A percentile compares a stretch with the other conserved stretches of the same genome.
These are phyloP conservation scores for Drosophila watanabei DNA, from an alignment of 1,140 invertebrate genomes.

Conservation along the genomic window DNA sequence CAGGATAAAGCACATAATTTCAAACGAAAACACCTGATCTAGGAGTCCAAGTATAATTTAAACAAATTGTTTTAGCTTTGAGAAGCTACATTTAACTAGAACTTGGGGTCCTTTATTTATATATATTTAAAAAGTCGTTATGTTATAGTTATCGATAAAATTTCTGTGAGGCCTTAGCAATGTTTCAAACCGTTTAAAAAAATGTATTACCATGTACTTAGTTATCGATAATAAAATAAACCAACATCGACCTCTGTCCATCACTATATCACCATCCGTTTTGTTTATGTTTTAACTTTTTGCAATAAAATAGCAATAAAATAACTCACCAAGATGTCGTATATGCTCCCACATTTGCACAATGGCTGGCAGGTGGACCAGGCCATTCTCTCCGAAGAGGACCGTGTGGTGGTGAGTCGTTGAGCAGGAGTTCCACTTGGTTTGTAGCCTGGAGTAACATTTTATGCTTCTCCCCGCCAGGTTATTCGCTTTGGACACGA, in stretches of 20 bases:
- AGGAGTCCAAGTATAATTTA: not conserved
- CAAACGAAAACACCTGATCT: not conserved
- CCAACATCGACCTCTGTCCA: not conserved
- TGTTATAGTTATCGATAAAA: not conserved
- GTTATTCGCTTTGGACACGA: slow-evolving; percentile 99
- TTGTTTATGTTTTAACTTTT: slow-evolving; percentile 66
- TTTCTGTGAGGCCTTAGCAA: no score
- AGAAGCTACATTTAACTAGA: not conserved
- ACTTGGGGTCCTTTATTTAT: no score
- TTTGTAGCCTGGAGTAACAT: not conserved
- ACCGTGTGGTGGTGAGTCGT: slow-evolving; percentile 94
- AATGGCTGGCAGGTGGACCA: slow-evolving; percentile 99
- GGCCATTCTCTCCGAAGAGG: slow-evolving; percentile 99
- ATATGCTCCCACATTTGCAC: slow-evolving; percentile 99
- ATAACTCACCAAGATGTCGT: slow-evolving; percentile 92
- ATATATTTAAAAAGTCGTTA: not conserved
- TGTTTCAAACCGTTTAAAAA: not conserved
- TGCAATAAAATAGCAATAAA: slow-evolving; percentile 6
- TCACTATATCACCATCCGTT: not conserved
- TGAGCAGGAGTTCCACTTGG: not conserved
- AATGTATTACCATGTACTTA: not conserved
- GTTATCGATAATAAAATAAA: not conserved
- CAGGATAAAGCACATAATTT: no score
- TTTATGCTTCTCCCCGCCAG: slow-evolving; percentile 84
- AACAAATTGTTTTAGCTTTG: not conserved